Evolutionary conservation across 1,140 invertebrate genomes (phyloP), one percentile per base, ranked within the genome.

Genomic region (Eriocheir sinensis): DNA sequence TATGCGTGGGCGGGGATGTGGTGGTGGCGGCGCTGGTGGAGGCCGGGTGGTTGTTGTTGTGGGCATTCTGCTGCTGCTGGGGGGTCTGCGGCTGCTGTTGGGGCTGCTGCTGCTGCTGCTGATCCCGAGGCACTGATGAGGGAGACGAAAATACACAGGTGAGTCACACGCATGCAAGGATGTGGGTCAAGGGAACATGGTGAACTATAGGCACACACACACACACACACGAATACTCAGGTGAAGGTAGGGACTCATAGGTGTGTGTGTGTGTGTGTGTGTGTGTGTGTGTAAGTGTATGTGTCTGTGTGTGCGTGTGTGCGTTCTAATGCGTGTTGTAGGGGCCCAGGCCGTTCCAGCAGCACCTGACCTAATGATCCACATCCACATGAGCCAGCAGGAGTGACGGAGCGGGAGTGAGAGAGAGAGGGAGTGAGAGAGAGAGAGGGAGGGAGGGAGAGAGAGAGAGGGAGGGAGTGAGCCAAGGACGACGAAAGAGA

Each of bases 181-280:
- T n/a, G n/a, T 27, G 88, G n/a, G 88, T 41, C 17, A 40, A 38
- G n/a, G 90, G 21, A 72, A 60, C 34, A 15, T 72, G 6, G 83
- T 2, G 83, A 8, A 34, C 2, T 0, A 4, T 0, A 6, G 83
- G 83, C 12, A 85, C 83, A 34, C 83, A 85, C 32, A 85, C 60
- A 72, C 60, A 72, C 60, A 72, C 60, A 72, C 60, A 72, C 60
- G 60, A 72, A 72, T 15, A 15, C 15, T 72, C 15, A 32, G 83
- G 32, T 21, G 32, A 34, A 21, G 34, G 15, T 15, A 85, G 34
- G 12, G 15, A 12, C 83, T 12, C 83, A 32, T 21, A 32, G 15
- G 83, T 85, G 83, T 85, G 83, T 85, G 83, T 85, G 83, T 85
- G 83, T 85, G 83, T 85, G 83, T 85, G 83, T 85, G 83, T 85